Conservation (phyloP, 2,113 vertebrate genomes). For the Piaya cayana region DNA sequence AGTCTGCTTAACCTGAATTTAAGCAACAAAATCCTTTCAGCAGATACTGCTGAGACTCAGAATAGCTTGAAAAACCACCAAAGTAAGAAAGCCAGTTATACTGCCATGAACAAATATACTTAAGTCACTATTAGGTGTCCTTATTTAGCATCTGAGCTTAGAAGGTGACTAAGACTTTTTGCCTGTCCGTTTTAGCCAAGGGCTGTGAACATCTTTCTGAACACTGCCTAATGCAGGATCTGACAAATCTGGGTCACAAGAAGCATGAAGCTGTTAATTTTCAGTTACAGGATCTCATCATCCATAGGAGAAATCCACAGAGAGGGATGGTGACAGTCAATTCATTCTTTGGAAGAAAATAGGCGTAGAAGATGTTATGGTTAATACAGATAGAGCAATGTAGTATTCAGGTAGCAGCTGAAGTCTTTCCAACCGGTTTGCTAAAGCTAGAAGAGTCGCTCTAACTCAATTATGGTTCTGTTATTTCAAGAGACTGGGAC, state of each 20-base stretch:
- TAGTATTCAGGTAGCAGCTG: not conserved
- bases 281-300: not conserved
- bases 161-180: not conserved
- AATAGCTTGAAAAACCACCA: not conserved
- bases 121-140: not conserved
- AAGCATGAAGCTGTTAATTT: not conserved
- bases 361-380: not conserved
- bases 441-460: conserved; percentile 21
- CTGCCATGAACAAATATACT: not conserved
- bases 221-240: conserved; percentile 1
- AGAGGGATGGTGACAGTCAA: not conserved
- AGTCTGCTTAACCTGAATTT: not conserved
- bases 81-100: not conserved
- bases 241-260: not conserved
- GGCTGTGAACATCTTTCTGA: not conserved
- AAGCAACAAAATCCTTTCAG: not conserved
- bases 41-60: not conserved
- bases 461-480: conserved; percentile 41
- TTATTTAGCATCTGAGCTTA: not conserved
- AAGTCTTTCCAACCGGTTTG: not conserved
- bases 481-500: conserved; percentile 42
- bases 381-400: not conserved
- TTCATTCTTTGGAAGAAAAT: not conserved
- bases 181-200: not conserved
- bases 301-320: not conserved